Evolutionary conservation across 2,113 vertebrate genomes (phyloP).

Genomic region (Hydrochoerus hydrochaeris): DNA sequence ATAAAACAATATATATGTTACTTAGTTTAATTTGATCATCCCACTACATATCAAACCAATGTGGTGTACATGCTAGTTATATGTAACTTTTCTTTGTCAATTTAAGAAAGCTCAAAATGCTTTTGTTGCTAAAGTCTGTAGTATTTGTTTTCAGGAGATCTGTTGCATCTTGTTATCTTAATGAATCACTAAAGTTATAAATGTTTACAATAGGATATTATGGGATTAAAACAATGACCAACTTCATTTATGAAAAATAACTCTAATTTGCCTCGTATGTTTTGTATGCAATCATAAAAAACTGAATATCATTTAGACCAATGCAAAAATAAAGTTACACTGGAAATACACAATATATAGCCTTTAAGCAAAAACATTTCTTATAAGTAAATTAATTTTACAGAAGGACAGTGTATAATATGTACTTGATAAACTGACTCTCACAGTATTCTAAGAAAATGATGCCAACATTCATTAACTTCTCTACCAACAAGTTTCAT

Average conservation of each 20-base stretch:
- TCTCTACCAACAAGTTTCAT: not conserved
- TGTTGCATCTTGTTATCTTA: not conserved
- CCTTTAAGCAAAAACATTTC: not conserved
- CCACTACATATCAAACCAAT: not conserved
- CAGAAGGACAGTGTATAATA: not conserved
- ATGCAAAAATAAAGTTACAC: not conserved
- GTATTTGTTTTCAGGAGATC: not conserved
- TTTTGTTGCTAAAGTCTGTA: not conserved
- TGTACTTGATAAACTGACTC: not conserved
- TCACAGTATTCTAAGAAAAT: not conserved
- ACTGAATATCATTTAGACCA: not conserved
- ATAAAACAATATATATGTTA: not conserved
- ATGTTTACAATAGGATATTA: not conserved
- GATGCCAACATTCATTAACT: not conserved
- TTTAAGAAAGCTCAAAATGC: not conserved
- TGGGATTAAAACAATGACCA: not conserved
- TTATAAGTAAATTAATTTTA: not conserved
- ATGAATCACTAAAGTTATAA: not conserved
- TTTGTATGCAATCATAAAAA: not conserved
- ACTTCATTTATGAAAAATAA: not conserved
- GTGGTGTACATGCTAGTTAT: not conserved
- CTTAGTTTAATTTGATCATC: not conserved
- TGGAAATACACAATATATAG: not conserved
- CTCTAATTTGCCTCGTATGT: not conserved
- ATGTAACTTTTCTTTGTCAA: not conserved